phyloP scores from a whole-genome alignment of 2,797 vertebrate species.

The Gambusia yucatana region DNA sequence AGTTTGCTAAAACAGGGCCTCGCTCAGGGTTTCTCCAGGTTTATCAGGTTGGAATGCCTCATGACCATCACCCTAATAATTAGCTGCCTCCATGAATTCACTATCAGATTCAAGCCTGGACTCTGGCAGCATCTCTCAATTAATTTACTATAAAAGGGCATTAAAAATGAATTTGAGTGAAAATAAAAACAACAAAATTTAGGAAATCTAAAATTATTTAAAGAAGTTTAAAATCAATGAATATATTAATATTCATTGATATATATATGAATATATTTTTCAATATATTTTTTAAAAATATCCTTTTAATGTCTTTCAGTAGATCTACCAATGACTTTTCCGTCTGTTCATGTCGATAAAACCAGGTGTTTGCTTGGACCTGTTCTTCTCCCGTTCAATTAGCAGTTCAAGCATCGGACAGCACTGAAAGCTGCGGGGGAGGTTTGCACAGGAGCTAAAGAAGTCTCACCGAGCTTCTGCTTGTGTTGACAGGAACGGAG shows the following conservation, averaged over 20 bases:
- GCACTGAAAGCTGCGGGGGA: background rate
- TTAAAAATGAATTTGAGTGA: background rate
- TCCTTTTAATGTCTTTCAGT: background rate
- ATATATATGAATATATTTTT: too few species aligned
- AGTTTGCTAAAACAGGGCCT: background rate
- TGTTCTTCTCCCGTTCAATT: background rate
- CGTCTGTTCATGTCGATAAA: background rate
- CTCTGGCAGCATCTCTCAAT: background rate
- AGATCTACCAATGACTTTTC: background rate
- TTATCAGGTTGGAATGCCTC: background rate
- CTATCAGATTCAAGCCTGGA: background rate
- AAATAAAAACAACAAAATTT: background rate
- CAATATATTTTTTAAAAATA: too few species aligned
- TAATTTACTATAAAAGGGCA: background rate
- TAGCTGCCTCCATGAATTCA: background rate
- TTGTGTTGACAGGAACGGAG: slow-evolving; percentile 84
- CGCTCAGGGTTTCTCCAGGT: background rate
- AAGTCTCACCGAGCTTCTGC: background rate
- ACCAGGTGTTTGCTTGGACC: background rate
- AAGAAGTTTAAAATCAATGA: background rate
- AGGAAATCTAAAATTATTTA: background rate
- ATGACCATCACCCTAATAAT: background rate
- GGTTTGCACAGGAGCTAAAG: background rate
- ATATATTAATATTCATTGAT: too few species aligned
- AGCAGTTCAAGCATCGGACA: background rate